Evolutionary conservation across 2,113 vertebrate genomes (phyloP), one percentile per base, ranked within the genome.

Genomic region (Mormyrus iriodes): DNA sequence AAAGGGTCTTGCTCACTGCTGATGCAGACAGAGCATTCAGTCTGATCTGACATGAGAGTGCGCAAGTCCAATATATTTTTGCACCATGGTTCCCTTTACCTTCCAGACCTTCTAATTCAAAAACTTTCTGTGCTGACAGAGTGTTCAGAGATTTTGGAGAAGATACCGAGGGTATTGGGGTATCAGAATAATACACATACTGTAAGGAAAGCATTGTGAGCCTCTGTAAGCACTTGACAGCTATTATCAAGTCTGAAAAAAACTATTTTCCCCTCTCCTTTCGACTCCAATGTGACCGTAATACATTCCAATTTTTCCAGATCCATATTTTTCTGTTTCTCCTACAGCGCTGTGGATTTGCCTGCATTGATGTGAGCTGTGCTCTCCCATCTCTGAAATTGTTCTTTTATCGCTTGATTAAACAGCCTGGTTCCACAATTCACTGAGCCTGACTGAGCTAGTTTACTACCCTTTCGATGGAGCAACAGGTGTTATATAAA

Each of bases 1-100:
- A 91, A 79, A 87, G 85, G 88, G 92, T 48, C 46, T 91, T 90
- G 91, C 88, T 89, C 58, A 88, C 65, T 90, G 79, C 89, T 91
- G 90, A 90, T 91, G 89, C 86, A 89, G 88, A 76, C 84, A 15
- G 49, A 21, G 15, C 42, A 42, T 3, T 44, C 61, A 85, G 27
- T 53, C 90, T 51, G 13, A 88, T 91, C 79, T 89, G 88, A 86
- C 89, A 87, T 35, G 12, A 83, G 91, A 76, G 24, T 85, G n/a
- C 46, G 44, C 90, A 42, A 91, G 85, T 51, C 88, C 79, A 82
- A 91, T 90, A 35, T 89, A 86, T 89, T 82, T 79, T 19, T 0
- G 35, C 88, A 90, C 76, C 79, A 65, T 15, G 82, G 88, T 89
- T 85, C 82, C 65, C 19, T 89, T 76, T 90, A 87, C 86, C 86